Percentiles rank a stretch among this genome's conserved stretches.
These are phyloP conservation scores for Dunckerocampus dactyliophorus DNA, from an alignment of 2,113 vertebrate species.

Conservation along the genomic window DNA sequence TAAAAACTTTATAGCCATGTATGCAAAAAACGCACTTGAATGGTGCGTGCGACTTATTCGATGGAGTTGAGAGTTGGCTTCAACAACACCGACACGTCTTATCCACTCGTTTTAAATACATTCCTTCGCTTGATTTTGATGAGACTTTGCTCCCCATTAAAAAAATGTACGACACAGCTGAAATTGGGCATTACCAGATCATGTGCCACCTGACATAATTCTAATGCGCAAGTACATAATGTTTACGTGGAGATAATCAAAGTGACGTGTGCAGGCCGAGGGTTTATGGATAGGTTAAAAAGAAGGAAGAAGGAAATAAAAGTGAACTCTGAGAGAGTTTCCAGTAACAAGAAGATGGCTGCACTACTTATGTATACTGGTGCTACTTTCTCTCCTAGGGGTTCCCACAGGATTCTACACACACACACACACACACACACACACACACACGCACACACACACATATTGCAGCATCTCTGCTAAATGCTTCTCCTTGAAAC, in stretches of 20 bases:
- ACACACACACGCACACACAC: too few species aligned
- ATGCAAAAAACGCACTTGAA: conserved; percentile 13
- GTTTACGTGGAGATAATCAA: conserved; percentile 44
- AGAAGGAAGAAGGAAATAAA: conserved; percentile 16
- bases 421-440: conserved; percentile 22
- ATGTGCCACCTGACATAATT: conserved; percentile 31
- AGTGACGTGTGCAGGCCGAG: conserved; percentile 39
- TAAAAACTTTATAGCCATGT: conserved; percentile 37
- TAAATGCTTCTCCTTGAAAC: conserved; percentile 58
- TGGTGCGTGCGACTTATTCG: conserved; percentile 3
- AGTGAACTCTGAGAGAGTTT: conserved; percentile 9
- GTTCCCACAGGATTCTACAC: conserved; percentile 45
- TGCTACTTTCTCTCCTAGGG: conserved; percentile 25
- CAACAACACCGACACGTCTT: conserved; percentile 19
- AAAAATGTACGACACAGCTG: conserved; percentile 25
- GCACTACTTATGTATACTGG: conserved; percentile 41
- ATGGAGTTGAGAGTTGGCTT: conserved; percentile 18
- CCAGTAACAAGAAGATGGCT: conserved; percentile 14
- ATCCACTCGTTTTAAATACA: conserved; percentile 21
- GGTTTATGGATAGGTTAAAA: conserved; percentile 27
- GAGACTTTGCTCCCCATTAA: conserved; percentile 33
- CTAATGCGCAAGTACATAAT: conserved; percentile 28
- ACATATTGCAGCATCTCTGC: conserved; percentile 7
- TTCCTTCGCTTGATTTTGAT: conserved; percentile 34
- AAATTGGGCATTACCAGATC: conserved; percentile 42